phyloP scores from a whole-genome alignment of 2,113 vertebrate genomes.

The Sorex fumeus region DNA sequence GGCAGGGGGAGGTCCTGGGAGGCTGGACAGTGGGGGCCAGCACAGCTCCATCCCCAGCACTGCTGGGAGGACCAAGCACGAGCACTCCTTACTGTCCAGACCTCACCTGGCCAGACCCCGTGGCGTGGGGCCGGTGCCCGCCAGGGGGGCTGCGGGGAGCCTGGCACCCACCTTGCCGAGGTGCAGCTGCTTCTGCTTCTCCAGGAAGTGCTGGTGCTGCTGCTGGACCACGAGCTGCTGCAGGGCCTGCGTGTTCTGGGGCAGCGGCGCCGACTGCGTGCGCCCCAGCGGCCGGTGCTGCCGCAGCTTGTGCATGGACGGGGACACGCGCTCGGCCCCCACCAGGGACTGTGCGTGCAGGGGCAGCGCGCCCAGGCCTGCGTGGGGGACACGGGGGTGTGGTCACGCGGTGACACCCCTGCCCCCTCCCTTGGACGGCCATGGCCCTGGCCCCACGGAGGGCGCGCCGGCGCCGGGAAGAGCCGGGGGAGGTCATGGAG shows the following conservation, averaged over 20 bases:
- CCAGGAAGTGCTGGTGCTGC: conserved; percentile 99
- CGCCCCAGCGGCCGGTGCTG: conserved; percentile 97
- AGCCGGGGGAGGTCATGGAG: too few species aligned
- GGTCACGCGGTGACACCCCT: conserved; percentile 68
- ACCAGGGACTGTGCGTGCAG: conserved; percentile 92
- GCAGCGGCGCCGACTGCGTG: conserved; percentile 98
- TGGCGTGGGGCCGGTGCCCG: too few species aligned
- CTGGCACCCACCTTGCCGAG: conserved; percentile 93
- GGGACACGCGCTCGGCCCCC: conserved; percentile 90
- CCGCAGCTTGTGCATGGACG: conserved; percentile 96
- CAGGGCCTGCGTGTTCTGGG: conserved; percentile 96
- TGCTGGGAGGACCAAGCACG: too few species aligned
- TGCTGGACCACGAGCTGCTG: conserved; percentile 99
- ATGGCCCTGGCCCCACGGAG: too few species aligned
- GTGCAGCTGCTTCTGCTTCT: conserved; percentile 99
- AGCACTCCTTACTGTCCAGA: too few species aligned
- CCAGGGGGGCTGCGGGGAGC: too few species aligned
- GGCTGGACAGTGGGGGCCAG: too few species aligned
- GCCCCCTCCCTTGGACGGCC: too few species aligned
- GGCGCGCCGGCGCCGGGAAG: too few species aligned
- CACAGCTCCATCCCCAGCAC: too few species aligned
- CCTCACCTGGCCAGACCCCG: too few species aligned
- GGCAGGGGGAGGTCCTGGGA: too few species aligned
- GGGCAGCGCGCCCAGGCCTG: conserved; percentile 92
- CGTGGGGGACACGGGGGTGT: conserved; percentile 88